These are phyloP conservation scores for Catonia carolina DNA, from an alignment of 2,888 invertebrate species.

Conservation along the genomic window DNA sequence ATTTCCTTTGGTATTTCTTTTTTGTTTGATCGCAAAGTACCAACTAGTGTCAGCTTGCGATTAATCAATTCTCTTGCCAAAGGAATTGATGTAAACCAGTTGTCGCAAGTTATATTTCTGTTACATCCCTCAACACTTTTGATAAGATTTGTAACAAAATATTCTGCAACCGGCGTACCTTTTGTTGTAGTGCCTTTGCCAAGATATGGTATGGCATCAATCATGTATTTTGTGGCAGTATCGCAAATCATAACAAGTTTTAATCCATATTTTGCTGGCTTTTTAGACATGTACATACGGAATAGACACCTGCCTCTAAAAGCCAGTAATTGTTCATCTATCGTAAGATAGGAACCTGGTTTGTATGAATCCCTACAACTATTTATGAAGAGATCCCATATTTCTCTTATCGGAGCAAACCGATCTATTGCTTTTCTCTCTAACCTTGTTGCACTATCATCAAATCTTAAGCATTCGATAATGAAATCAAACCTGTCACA, in stretches of 20 bases:
- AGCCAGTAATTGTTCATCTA: conserved; percentile 23
- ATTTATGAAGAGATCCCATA: conserved; percentile 34
- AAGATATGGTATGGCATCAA: conserved; percentile 17
- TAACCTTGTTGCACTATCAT: conserved; percentile 20
- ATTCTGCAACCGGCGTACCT: background rate
- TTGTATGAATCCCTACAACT: conserved; percentile 30
- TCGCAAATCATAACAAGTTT: conserved; percentile 22
- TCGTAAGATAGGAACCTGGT: conserved; percentile 27
- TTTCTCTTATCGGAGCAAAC: conserved; percentile 36
- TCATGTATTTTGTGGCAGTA: conserved; percentile 17
- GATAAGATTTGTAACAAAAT: background rate
- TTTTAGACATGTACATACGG: conserved; percentile 24
- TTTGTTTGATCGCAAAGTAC: background rate
- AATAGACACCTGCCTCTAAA: conserved; percentile 26
- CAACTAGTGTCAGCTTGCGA: background rate
- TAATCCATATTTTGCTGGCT: conserved; percentile 32
- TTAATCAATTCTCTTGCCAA: background rate
- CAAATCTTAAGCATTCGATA: conserved; percentile 24
- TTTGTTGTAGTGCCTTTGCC: conserved; percentile 16
- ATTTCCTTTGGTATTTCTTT: background rate
- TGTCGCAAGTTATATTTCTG: too few relatives aligned
- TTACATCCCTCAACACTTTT: too few relatives aligned
- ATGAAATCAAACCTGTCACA: conserved; percentile 26
- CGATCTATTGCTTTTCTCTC: conserved; percentile 26
- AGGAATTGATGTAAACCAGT: conserved; percentile 3